Conservation (phyloP, 2,797 vertebrate genomes). For the Squalus acanthias region DNA sequence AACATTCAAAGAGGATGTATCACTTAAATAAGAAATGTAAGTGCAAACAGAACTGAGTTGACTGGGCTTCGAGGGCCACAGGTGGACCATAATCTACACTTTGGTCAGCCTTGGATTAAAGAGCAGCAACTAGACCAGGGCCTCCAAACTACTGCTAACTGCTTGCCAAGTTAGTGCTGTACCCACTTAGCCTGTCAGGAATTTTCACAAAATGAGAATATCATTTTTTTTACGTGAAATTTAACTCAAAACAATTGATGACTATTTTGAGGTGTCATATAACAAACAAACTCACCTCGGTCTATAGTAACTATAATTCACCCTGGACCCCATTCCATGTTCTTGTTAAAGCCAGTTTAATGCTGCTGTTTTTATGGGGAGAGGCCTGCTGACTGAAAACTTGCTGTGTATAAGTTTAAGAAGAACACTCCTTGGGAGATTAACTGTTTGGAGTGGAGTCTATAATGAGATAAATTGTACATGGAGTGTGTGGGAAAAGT, state of each 20-base stretch:
- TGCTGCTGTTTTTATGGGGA: background rate
- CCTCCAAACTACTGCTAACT: background rate
- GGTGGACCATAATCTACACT: background rate
- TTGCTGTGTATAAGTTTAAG: background rate
- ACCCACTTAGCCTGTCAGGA: background rate
- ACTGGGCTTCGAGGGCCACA: background rate
- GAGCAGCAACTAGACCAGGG: background rate
- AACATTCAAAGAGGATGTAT: background rate
- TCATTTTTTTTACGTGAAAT: background rate
- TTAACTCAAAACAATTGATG: background rate
- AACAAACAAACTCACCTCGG: background rate
- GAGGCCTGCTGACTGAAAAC: background rate
- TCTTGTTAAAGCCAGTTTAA: background rate
- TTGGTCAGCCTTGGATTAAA: background rate
- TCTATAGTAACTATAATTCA: background rate
- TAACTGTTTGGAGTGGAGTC: background rate
- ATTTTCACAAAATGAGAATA: background rate
- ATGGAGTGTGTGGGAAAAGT: background rate
- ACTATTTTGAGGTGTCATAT: background rate
- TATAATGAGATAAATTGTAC: background rate
- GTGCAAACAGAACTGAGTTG: background rate
- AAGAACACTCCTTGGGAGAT: background rate
- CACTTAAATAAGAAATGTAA: background rate
- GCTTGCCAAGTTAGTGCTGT: background rate
- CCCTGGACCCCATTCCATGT: background rate